Conservation (phyloP, 2,113 vertebrate species). For the Podarcis muralis region DNA sequence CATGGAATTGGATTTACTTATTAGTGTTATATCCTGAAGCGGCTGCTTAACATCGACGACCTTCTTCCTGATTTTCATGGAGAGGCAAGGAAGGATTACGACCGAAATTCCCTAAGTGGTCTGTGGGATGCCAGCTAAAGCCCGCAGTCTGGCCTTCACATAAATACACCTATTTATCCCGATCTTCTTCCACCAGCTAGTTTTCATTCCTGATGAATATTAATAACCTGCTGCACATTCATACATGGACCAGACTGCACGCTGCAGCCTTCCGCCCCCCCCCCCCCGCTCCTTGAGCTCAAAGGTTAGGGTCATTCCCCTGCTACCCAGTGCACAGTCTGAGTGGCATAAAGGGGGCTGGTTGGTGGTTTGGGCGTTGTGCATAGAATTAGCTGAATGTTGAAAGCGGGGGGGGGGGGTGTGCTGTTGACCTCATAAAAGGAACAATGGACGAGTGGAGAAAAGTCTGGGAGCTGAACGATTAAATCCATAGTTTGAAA, state of each 20-base stretch:
- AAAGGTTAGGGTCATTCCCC: not conserved
- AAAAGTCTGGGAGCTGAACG: constrained; percentile 2
- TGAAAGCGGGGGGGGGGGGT: not conserved
- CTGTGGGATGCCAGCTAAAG: not conserved
- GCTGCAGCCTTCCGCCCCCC: not conserved
- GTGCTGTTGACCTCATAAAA: constrained; percentile 11
- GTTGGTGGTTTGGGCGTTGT: not conserved
- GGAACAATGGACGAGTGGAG: not conserved
- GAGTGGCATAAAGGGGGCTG: not conserved
- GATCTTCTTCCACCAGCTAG: not conserved
- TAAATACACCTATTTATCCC: not conserved
- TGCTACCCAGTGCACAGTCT: not conserved
- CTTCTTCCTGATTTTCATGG: not conserved
- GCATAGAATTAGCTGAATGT: not conserved
- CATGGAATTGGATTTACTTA: not conserved
- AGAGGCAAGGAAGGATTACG: not conserved
- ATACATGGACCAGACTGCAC: not conserved
- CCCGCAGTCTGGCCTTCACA: not conserved
- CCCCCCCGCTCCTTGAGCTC: too few relatives aligned
- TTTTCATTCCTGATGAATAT: not conserved
- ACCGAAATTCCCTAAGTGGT: not conserved
- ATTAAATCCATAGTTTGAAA: rapidly evolving
- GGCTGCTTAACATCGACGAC: not conserved
- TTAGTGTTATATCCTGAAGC: not conserved
- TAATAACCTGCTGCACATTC: not conserved